Conservation (phyloP, 2,113 vertebrate genomes). For the Uria aalge region DNA sequence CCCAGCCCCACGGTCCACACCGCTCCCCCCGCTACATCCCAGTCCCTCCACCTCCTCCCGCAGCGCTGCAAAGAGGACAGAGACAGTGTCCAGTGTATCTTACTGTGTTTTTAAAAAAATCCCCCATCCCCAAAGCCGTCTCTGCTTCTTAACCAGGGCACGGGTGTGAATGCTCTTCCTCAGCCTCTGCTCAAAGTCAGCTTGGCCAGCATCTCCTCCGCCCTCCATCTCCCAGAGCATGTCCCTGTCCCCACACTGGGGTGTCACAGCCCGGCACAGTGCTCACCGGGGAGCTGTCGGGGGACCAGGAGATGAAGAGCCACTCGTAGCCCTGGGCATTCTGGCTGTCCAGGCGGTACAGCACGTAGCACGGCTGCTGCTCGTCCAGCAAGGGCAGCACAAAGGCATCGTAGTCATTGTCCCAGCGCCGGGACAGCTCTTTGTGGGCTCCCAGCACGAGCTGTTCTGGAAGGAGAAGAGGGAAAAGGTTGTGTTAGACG, state of each 20-base stretch:
- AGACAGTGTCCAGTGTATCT: background rate
- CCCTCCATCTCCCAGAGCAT: background rate
- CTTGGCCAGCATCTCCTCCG: background rate
- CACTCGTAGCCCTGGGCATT: conserved; percentile 96
- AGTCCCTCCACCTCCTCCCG: background rate
- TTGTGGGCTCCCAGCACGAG: conserved; percentile 89
- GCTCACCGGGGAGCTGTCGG: conserved; percentile 95
- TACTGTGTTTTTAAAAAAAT: background rate
- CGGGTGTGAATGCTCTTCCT: fast-evolving
- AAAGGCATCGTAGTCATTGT: conserved; percentile 87
- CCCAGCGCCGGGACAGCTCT: conserved; percentile 87
- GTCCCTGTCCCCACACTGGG: fast-evolving
- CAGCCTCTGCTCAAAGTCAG: background rate
- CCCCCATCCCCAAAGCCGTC: background rate
- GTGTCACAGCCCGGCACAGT: fast-evolving
- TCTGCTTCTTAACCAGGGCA: background rate
- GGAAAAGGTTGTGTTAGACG: background rate
- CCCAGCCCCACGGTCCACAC: fast-evolving
- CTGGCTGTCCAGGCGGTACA: conserved; percentile 93
- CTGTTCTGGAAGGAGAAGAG: conserved; percentile 83
- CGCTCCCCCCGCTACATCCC: background rate
- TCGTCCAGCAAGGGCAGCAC: conserved; percentile 89
- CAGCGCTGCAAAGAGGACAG: background rate
- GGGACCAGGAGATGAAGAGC: conserved; percentile 98
- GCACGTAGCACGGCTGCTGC: conserved; percentile 91